Base-by-base conservation (phyloP, 2,113 vertebrate species). In the Phasianus colchicus region DNA sequence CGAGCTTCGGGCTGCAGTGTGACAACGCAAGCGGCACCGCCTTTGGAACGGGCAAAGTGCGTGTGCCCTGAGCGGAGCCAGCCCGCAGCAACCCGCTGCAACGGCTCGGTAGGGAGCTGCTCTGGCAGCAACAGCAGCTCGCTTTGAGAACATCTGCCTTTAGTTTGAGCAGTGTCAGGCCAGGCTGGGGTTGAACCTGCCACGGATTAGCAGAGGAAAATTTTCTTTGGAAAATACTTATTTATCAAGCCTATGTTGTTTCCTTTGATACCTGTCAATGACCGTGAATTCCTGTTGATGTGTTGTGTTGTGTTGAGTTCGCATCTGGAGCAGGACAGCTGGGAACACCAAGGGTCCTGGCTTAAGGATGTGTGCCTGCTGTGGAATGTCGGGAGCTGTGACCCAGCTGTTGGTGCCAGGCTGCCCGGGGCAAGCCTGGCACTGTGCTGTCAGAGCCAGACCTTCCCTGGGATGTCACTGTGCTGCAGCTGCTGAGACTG, bases 41-140 rank as follows among this genome's bases (percentile, higher is more conserved):
- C 52, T 57, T 9, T 13, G 80, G 18, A 10, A 6, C 9, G 50
- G 82, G 55, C 32, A 9, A 8, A 65, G 64, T 60, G 12, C 20
- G 6, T 22, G 6, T 27, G 0, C 27, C 85, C 32, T 0, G 5
- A 74, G 61, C 34, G 3, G 1, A 3, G 30, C 29, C 11, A 11
- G 30, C 21, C 30, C 40, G 34, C 50, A 52, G 36, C 54, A 42
- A 57, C 30, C 32, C 12, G 42, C 58, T 66, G 29, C 13, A 30
- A 83, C 80, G 22, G 34, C 77, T 5, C 65, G 54, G 72, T 24
- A 64, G 81, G 72, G 54, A 66, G 54, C n/a, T 58, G 43, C 15
- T 61, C 52, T 89, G 78, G 55, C 69, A 79, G 1, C 47, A 67
- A 42, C 6, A 60, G 57, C 22, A 38, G 58, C 30, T 5, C 15